Conservation (phyloP, 2,797 vertebrate genomes). For the Micrastur ruficollis region DNA sequence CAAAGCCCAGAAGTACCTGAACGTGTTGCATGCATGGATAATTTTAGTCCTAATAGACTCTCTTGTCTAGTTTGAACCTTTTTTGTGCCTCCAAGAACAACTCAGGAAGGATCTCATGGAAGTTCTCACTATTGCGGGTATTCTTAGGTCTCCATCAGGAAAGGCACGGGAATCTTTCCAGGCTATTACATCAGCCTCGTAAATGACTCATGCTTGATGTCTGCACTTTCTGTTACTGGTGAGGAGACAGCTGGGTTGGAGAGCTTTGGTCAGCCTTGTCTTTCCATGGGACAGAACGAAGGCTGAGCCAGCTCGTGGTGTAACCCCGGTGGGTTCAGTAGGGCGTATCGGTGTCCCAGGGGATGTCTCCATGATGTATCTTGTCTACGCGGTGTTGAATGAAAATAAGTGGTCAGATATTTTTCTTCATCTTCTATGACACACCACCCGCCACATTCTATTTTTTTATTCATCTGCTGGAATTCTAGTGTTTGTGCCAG, state of each 20-base stretch:
- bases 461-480: background rate
- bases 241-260: background rate
- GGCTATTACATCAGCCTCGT: background rate
- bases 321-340: background rate
- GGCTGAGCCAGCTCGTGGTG: background rate
- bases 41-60: background rate
- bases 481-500: background rate
- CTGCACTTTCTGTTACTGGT: background rate
- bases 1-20: background rate
- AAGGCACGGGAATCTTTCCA: background rate
- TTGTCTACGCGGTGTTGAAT: background rate
- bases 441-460: background rate
- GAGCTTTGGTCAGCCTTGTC: background rate
- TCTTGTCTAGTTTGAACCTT: background rate
- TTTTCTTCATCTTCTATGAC: background rate
- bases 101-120: background rate
- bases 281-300: background rate
- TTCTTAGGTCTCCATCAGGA: background rate
- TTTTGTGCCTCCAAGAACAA: background rate
- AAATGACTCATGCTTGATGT: background rate
- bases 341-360: background rate
- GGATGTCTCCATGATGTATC: background rate
- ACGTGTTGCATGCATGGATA: accelerated
- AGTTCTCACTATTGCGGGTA: background rate
- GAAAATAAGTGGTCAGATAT: background rate